Evolutionary conservation across 2,113 vertebrate species (phyloP).

Genomic region (Epinephelus fuscoguttatus): DNA sequence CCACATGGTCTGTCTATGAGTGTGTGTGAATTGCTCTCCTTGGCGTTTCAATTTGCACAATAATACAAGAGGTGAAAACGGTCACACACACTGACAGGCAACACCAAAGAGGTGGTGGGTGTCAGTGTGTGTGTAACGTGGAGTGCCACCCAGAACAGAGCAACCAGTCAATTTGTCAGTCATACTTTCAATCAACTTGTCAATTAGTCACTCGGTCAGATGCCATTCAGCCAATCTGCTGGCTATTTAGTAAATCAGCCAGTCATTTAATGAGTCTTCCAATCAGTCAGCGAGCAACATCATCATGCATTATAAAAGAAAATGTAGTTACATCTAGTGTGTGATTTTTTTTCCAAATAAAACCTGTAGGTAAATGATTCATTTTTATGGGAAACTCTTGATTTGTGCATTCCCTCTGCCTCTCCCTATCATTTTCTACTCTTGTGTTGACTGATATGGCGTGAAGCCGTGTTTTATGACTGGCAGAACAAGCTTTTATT

Average conservation of each 20-base stretch:
- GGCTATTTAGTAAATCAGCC: slow-evolving; percentile 31
- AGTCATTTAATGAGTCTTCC: background rate
- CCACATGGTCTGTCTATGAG: background rate
- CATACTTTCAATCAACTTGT: slow-evolving; percentile 36
- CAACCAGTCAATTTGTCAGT: slow-evolving; percentile 23
- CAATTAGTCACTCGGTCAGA: background rate
- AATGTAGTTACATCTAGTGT: background rate
- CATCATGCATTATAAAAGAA: background rate
- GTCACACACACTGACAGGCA: slow-evolving; percentile 61
- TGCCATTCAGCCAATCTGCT: background rate
- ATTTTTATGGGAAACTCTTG: background rate
- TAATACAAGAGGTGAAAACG: slow-evolving; percentile 71
- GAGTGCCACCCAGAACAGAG: slow-evolving; percentile 21
- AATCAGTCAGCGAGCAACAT: background rate
- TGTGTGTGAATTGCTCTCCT: slow-evolving; percentile 66
- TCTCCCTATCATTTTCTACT: background rate
- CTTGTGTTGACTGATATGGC: slow-evolving; percentile 24
- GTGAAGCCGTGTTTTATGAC: slow-evolving; percentile 43
- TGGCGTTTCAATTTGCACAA: slow-evolving; percentile 80
- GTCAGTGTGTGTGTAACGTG: slow-evolving; percentile 14
- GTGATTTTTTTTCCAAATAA: background rate
- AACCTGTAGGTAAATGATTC: background rate
- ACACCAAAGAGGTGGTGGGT: slow-evolving; percentile 40
- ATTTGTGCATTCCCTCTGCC: background rate
- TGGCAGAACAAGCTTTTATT: slow-evolving; percentile 50